Evolutionary conservation across 2,113 vertebrate genomes (phyloP).

Genomic region (Pluvialis apricaria): DNA sequence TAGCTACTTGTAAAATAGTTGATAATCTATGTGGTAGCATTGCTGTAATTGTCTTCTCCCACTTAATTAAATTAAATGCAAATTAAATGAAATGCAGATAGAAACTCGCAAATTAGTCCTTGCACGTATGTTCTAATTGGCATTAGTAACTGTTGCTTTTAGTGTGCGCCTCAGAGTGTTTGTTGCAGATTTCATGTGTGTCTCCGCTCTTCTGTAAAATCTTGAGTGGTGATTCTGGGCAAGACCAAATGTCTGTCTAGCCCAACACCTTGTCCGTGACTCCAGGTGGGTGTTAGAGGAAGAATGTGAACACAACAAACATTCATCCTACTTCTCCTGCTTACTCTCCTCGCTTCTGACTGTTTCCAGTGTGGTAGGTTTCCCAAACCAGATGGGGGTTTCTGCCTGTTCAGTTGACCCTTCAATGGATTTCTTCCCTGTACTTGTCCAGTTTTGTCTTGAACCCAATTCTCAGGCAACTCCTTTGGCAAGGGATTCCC

Average conservation of each 20-base stretch:
- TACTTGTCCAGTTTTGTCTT: background rate
- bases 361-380: background rate
- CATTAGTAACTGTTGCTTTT: background rate
- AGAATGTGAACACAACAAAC: background rate
- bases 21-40: background rate
- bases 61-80: background rate
- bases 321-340: background rate
- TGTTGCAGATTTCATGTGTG: background rate
- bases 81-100: background rate
- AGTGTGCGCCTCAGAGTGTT: background rate
- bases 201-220: background rate
- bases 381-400: background rate
- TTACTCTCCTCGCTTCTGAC: background rate
- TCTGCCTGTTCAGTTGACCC: background rate
- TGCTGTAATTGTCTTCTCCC: background rate
- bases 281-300: background rate
- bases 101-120: accelerated
- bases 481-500: background rate
- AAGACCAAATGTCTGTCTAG: background rate
- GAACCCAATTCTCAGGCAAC: background rate
- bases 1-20: background rate
- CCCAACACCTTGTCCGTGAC: background rate
- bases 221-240: accelerated
- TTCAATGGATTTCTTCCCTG: background rate
- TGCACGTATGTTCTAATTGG: background rate